A percentile compares a stretch with the other conserved stretches of the same genome.
phyloP scores from a whole-genome alignment of 2,888 invertebrate species.

The Acanthococcus lagerstroemiae region DNA sequence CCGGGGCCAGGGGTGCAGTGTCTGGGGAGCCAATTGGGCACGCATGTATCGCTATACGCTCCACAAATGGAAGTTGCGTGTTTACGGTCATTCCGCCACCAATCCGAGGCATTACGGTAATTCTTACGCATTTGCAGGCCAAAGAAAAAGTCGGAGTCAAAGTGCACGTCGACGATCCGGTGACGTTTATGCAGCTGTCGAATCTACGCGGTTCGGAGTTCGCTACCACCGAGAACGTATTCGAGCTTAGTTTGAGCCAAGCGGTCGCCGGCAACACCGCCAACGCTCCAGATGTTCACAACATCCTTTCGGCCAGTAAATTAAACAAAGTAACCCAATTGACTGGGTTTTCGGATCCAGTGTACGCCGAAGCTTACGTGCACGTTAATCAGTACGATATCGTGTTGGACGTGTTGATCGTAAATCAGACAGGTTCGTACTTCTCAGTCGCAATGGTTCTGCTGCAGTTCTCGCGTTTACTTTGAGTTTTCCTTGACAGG shows the following conservation, averaged over 20 bases:
- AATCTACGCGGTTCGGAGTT: slow-evolving; percentile 53
- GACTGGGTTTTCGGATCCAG: slow-evolving; percentile 98
- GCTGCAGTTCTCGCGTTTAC: background rate
- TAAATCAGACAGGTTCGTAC: slow-evolving; percentile 80
- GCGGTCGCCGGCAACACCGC: slow-evolving; percentile 60
- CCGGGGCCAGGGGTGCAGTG: too few relatives aligned
- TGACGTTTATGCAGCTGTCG: slow-evolving; percentile 67
- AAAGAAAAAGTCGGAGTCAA: slow-evolving; percentile 41
- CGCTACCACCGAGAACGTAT: slow-evolving; percentile 64
- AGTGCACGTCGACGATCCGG: slow-evolving; percentile 57
- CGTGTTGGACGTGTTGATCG: slow-evolving; percentile 92
- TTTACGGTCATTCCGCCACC: too few relatives aligned
- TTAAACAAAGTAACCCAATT: slow-evolving; percentile 56
- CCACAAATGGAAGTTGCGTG: too few relatives aligned
- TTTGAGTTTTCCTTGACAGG: slow-evolving; percentile 38
- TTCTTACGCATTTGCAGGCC: slow-evolving; percentile 32
- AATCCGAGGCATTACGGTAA: background rate
- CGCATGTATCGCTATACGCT: too few relatives aligned
- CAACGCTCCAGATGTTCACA: slow-evolving; percentile 46
- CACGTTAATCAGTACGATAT: slow-evolving; percentile 98
- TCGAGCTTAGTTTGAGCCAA: slow-evolving; percentile 85
- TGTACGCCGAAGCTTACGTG: slow-evolving; percentile 99
- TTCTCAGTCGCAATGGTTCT: background rate
- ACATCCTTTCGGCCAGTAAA: slow-evolving; percentile 39
- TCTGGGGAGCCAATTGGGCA: too few relatives aligned